Base-by-base conservation (phyloP, 2,888 invertebrate species). In the Drymonia ruficornis region DNA sequence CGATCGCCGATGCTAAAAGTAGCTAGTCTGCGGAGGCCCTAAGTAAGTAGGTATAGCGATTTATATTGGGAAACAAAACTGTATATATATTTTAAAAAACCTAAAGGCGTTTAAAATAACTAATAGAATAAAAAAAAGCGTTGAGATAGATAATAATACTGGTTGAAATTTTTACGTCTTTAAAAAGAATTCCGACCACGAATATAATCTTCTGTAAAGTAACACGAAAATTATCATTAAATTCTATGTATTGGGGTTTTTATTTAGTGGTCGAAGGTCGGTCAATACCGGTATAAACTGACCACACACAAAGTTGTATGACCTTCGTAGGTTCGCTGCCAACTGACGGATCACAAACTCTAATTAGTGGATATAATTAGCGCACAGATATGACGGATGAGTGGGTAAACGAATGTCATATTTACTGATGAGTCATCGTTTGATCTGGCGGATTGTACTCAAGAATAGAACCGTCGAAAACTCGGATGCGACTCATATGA, bases 181-280 rank as follows among this genome's bases (percentile, higher is more conserved):
- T 2, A 31, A 31, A 31, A 31, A 31, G 1, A 31, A 31, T 31
- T 11, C 31, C 31, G 1, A 9, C n/a, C 36, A n/a, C 36, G 36
- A 36, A 36, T 1, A 31, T 38, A 2, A 15, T 40, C 16, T 16
- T 40, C 40, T 9, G 40, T 40, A 40, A 40, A 16, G 36, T 40
- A 16, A 7, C 16, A 16, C 16, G 40, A 40, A 53, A 50, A 61
- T 55, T 40, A 55, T 61, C 47, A 58, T 23, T 23, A 23, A 23
- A 23, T 6, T 23, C 4, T 47, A 62, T 59, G 59, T 63, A 55
- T 63, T 57, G 59, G 63, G 50, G 59, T 60, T 62, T 63, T 62
- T 58, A 67, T 77, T 75, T 68, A 70, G 75, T 70, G 51, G 48
- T 38, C 52, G 70, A 74, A 77, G 76, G 76, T 70, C 63, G 55